Base-by-base conservation (phyloP, 2,797 vertebrate species). In the Hafferia zeledoni region DNA sequence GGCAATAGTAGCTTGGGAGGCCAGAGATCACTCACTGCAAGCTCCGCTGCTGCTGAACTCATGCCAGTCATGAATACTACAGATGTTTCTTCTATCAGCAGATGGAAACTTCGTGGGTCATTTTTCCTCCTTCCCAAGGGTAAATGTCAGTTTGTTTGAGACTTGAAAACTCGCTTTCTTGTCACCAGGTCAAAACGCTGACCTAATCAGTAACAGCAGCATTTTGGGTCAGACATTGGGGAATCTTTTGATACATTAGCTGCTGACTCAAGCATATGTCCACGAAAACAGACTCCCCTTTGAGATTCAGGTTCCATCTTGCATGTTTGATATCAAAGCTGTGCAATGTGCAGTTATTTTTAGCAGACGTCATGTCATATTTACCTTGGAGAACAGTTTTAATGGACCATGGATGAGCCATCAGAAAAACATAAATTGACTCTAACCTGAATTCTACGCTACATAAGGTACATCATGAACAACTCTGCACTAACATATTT, bases 101-200 rank as follows among this genome's bases (percentile, higher is more conserved):
- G 94, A 93, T 94, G 90, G 87, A 71, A 89, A 80, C 56, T 94
- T 95, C 93, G 83, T 46, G 95, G 93, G 79, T 30, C 19, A 91
- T 95, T 97, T 95, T 84, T 39, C 67, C 61, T 94, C 87, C 65
- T 95, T 97, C 87, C 82, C 90, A 87, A 83, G 47, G 85, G 91
- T 64, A 84, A 94, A 56, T 75, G 64, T 87, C 87, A 83, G 72
- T 82, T 69, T 93, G 69, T 56, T 65, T 83, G 83, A 95, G 72
- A 85, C 55, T 37, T 71, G 65, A 92, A 94, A 95, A 88, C 39
- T 67, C n/a, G 15, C 57, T 90, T 77, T 55, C 81, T 93, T 95
- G 82, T 91, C 82, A 87, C 25, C 30, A 77, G 71, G 82, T 91
- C 74, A 88, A 71, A 88, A 49, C 0, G 11, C 47, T 75, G 77